Percentiles rank a stretch among this genome's conserved stretches.
These are phyloP conservation scores for Pseudorasbora parva DNA, from an alignment of 2,113 vertebrate genomes.

Conservation along the genomic window DNA sequence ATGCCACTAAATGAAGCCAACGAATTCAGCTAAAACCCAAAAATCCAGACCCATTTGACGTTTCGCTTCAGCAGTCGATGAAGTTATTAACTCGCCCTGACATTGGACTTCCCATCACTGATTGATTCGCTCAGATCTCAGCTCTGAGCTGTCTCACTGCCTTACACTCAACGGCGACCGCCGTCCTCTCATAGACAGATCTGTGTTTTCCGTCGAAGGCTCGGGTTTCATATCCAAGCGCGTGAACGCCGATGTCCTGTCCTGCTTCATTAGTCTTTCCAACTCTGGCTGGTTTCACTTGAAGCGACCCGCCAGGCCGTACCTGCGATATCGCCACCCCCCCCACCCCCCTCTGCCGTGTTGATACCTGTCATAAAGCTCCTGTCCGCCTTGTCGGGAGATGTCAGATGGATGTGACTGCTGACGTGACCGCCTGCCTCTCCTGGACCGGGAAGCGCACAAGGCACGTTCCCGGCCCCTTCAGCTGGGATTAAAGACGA, in stretches of 20 bases:
- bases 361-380: slow-evolving; percentile 70
- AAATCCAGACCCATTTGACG: not conserved
- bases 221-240: slow-evolving; percentile 38
- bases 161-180: slow-evolving; percentile 41
- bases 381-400: slow-evolving; percentile 72
- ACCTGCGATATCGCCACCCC: slow-evolving; percentile 60
- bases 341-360: not conserved
- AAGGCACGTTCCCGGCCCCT: slow-evolving; percentile 68
- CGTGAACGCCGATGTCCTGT: slow-evolving; percentile 29
- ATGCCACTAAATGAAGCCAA: not conserved
- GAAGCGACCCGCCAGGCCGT: slow-evolving; percentile 45
- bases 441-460: slow-evolving; percentile 60
- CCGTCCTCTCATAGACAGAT: slow-evolving; percentile 42
- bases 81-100: slow-evolving; percentile 27
- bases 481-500: slow-evolving; percentile 88
- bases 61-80: not conserved
- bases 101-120: not conserved
- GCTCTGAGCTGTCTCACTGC: slow-evolving; percentile 34
- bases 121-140: slow-evolving; percentile 30
- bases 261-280: slow-evolving; percentile 56
- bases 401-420: slow-evolving; percentile 81
- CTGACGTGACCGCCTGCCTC: slow-evolving; percentile 68
- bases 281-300: slow-evolving; percentile 31
- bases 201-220: slow-evolving; percentile 16
- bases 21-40: not conserved